These are phyloP conservation scores for Coreius guichenoti DNA, from an alignment of 2,797 vertebrate species.

Conservation along the genomic window DNA sequence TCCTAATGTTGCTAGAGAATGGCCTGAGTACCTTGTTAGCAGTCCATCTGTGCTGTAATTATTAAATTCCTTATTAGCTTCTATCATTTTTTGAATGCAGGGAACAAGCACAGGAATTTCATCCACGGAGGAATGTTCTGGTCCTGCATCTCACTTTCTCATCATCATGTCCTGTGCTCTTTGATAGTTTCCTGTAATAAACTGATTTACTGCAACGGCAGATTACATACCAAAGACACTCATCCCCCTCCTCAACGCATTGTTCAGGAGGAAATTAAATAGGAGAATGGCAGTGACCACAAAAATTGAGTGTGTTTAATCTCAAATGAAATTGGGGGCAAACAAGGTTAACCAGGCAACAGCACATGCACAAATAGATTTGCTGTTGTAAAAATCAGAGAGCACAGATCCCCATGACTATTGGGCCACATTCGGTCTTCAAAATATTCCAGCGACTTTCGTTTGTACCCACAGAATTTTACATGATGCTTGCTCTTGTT, in stretches of 20 bases:
- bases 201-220: conserved; percentile 41
- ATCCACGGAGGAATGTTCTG: conserved; percentile 6
- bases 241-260: conserved; percentile 21
- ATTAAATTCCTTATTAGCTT: conserved; percentile 3
- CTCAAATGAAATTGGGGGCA: conserved; percentile 60
- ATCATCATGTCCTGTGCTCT: conserved; percentile 18
- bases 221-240: conserved; percentile 38
- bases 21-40: conserved; percentile 21
- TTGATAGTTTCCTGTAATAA: conserved; percentile 31
- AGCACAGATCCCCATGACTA: background rate
- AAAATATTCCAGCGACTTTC: conserved; percentile 4
- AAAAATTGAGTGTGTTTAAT: conserved; percentile 54
- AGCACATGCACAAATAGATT: conserved; percentile 51
- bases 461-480: background rate
- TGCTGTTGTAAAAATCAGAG: conserved; percentile 30
- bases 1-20: background rate
- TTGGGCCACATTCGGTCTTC: background rate
- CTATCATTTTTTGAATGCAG: background rate
- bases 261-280: conserved; percentile 52
- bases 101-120: conserved; percentile 2
- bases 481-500: background rate
- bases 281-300: conserved; percentile 28
- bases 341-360: conserved; percentile 54
- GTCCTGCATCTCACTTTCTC: conserved; percentile 24
- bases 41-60: conserved; percentile 8